phyloP scores from a whole-genome alignment of 2,888 invertebrate genomes.

The Hypsopygia costalis region DNA sequence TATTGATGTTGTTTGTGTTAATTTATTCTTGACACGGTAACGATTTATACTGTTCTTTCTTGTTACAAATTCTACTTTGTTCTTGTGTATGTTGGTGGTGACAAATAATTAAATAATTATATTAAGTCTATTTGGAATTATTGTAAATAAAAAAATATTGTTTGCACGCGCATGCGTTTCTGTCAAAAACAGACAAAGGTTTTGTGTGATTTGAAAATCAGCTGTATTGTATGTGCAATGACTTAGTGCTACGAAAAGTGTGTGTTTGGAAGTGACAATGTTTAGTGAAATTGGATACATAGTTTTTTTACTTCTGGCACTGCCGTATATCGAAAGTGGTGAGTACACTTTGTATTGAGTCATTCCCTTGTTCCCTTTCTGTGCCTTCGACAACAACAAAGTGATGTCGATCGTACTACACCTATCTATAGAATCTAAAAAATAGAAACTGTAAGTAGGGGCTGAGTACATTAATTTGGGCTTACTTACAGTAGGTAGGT shows the following conservation, averaged over 20 bases:
- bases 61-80: slow-evolving; percentile 46
- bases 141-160: slow-evolving; percentile 78
- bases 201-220: slow-evolving; percentile 81
- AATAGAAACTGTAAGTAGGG: no score
- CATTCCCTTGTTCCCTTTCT: neutral
- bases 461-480: no score
- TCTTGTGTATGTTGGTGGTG: slow-evolving; percentile 36
- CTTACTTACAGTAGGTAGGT: no score
- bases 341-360: slow-evolving; percentile 47
- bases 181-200: slow-evolving; percentile 81
- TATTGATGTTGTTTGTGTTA: slow-evolving; percentile 28
- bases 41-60: slow-evolving; percentile 41
- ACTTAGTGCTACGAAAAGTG: slow-evolving; percentile 74
- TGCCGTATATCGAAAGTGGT: slow-evolving; percentile 87
- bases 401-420: slow-evolving; percentile 10
- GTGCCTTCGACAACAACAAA: slow-evolving; percentile 14
- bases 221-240: slow-evolving; percentile 79
- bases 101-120: slow-evolving; percentile 31
- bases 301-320: slow-evolving; percentile 84
- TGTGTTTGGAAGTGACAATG: slow-evolving; percentile 77
- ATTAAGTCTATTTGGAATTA: slow-evolving; percentile 49
- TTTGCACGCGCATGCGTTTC: slow-evolving; percentile 80
- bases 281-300: slow-evolving; percentile 84
- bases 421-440: neutral
- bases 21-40: slow-evolving; percentile 20